Base-by-base conservation (phyloP, 2,888 invertebrate genomes). In the Boloria selene region DNA sequence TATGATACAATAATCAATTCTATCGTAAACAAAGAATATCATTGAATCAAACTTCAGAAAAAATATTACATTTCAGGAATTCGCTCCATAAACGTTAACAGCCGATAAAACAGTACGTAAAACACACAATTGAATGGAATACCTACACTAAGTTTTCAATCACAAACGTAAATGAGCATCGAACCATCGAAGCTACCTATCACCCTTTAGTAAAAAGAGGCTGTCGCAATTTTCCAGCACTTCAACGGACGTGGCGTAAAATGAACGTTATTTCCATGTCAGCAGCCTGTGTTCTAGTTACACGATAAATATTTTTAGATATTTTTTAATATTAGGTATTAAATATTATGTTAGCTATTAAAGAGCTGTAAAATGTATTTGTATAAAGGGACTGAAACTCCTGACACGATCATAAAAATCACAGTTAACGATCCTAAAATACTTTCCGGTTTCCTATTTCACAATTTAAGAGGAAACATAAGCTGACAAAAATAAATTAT, bases 161-260 rank as follows among this genome's bases (percentile, higher is more conserved):
- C 45, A 66, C 55, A 50, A 55, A 59, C 56, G 45, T 58, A 59
- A 62, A 49, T 38, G 64, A 53, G 53, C 47, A 55, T 49, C 22
- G 54, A 47, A 52, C 61, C 49, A 58, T 60, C 58, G 64, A 55
- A 47, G 68, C 64, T 45, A 64, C 64, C 62, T n/a, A 67, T 67
- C 63, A 71, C 70, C 64, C 69, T 69, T 67, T 68, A 56, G 70
- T 68, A 66, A 69, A 68, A 71, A 71, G 63, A 65, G 66, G 70
- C 65, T 65, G 66, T 73, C 65, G 69, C 73, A 70, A 73, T 72
- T 70, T 71, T 62, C 69, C 73, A 66, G 72, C 71, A 73, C 72
- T 73, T 65, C 72, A 74, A 75, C 74, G 72, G 77, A 76, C 72
- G 71, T 76, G 71, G 75, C 77, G 77, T 77, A 75, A 77, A 76